These are phyloP conservation scores for Empis stercorea DNA, from an alignment of 2,888 invertebrate genomes.

Conservation along the genomic window DNA sequence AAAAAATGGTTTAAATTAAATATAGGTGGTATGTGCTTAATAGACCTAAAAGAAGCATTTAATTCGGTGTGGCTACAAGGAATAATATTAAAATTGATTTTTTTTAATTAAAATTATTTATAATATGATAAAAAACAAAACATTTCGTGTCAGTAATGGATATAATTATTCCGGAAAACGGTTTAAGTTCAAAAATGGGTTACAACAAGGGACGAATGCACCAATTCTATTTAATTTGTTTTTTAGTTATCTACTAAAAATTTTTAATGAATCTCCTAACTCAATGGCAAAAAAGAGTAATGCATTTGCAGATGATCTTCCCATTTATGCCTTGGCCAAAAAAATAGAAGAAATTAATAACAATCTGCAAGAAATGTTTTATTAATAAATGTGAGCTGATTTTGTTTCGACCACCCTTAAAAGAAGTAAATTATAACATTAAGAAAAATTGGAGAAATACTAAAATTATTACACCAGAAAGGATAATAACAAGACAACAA, in stretches of 20 bases:
- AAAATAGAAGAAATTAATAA: not conserved
- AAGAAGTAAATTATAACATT: not conserved
- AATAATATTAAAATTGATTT: no score
- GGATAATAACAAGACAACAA: not conserved
- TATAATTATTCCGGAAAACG: not conserved
- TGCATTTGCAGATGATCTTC: not conserved
- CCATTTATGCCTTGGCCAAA: not conserved
- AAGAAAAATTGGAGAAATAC: not conserved
- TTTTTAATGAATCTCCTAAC: not conserved
- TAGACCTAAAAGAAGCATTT: no score
- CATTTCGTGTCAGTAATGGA: not conserved
- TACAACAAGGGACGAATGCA: not conserved
- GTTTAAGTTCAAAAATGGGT: not conserved
- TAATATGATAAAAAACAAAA: not conserved
- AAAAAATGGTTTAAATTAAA: no score
- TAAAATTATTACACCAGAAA: not conserved
- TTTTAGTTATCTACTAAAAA: not conserved
- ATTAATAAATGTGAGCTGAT: not conserved
- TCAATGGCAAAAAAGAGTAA: not conserved
- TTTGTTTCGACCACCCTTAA: not conserved
- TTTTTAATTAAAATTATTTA: not conserved
- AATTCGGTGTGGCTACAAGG: no score
- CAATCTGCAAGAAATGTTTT: not conserved
- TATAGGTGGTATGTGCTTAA: no score
- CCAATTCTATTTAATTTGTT: not conserved